Evolutionary conservation across 2,888 invertebrate genomes (phyloP), one percentile per base, ranked within the genome.

Genomic region (Priocnemis perturbator): DNA sequence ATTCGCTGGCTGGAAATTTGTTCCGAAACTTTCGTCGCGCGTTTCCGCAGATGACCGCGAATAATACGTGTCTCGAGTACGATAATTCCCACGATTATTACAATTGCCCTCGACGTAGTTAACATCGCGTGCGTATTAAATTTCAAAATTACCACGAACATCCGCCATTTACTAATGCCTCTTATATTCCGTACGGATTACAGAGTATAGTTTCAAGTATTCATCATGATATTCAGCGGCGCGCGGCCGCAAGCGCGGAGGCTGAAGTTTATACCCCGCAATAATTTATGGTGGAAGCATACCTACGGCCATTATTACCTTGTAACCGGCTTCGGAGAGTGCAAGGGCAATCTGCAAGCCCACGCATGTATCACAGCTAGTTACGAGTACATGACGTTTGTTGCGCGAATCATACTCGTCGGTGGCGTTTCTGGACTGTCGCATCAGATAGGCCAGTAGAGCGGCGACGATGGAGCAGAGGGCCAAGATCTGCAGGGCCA

Each of bases 391-490:
- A 58, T 94, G 93, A 87, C 93, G 93, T 66, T 94, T 94, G 78
- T 93, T 93, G 79, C 93, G 94, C 65, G 90, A 90, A 76, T 89
- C 87, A 73, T 85, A 89, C 70, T 88, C 90, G 64, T 88, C 88
- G 45, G 82, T 79, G 3, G 87, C 85, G 67, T 89, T 90, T 79
- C 93, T 92, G 70, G 95, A 94, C 89, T 95, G 95, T 87, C 95
- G 92, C 79, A 95, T 90, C 78, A 96, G 90, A 86, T 96, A 96
- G 79, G 95, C 90, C 76, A 96, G 90, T 79, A 96, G 91, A 37
- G 95, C 95, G n/a, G 95, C 95, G 53, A 95, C 96, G 81, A 96
- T 95, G 71, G 94, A 95, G 90, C 95, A 95, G 59, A 96, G 91
- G 26, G 95, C 95, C 73, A 95, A 92, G 82, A 96, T 91, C 89